Conservation (phyloP, 2,797 vertebrate species). For the Lepus townsendii region DNA sequence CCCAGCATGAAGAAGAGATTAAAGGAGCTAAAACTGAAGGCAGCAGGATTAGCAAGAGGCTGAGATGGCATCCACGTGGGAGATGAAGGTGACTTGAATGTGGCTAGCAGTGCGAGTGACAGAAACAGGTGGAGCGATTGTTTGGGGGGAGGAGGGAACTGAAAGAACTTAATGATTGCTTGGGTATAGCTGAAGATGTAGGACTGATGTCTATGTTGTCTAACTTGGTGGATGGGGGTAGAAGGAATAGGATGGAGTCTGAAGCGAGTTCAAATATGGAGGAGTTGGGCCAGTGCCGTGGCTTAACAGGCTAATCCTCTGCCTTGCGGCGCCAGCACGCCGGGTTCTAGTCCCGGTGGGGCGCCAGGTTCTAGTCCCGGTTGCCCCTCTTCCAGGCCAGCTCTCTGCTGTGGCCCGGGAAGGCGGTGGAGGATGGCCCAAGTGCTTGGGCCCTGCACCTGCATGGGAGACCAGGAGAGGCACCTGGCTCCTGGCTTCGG, state of each 20-base stretch:
- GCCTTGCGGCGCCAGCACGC: too few species aligned
- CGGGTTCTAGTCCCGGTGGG: too few species aligned
- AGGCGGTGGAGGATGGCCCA: too few species aligned
- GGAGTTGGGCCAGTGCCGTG: not conserved
- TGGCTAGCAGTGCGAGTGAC: not conserved
- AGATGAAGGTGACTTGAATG: not conserved
- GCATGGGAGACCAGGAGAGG: too few species aligned
- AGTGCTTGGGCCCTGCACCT: too few species aligned
- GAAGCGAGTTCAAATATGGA: not conserved
- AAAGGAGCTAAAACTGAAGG: not conserved
- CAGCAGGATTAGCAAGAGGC: not conserved
- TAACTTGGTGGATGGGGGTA: not conserved
- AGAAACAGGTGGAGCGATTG: not conserved
- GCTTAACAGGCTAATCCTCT: too few species aligned
- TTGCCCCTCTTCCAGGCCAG: too few species aligned
- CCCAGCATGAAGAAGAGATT: not conserved
- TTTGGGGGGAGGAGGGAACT: fast-evolving
- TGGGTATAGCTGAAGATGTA: not conserved
- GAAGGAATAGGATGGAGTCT: not conserved
- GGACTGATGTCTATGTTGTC: too few species aligned
- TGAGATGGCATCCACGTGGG: not conserved
- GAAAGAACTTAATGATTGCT: not conserved
- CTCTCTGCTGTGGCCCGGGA: too few species aligned
- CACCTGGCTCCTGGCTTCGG: too few species aligned
- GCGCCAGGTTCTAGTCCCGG: too few species aligned